Conservation (phyloP, 2,797 vertebrate species). For the Channallabes apus region DNA sequence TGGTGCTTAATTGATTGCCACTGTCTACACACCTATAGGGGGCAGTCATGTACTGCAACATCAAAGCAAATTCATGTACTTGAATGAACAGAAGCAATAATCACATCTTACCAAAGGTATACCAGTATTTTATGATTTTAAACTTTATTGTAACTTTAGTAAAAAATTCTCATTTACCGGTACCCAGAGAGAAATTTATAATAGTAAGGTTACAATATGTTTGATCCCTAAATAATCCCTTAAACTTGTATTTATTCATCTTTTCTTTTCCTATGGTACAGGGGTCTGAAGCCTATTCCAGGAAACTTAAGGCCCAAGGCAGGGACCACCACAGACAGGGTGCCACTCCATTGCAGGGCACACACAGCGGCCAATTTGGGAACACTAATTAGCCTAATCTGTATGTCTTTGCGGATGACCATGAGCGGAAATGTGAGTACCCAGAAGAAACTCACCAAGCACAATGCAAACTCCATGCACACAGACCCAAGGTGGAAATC, state of each 20-base stretch:
- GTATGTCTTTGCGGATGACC: too few relatives aligned
- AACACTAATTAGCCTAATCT: too few relatives aligned
- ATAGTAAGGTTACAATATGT: not conserved
- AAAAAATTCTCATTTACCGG: not conserved
- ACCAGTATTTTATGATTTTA: not conserved
- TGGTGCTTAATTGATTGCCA: not conserved
- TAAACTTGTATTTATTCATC: not conserved
- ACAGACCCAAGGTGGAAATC: too few relatives aligned
- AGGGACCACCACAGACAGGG: too few relatives aligned
- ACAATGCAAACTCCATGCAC: too few relatives aligned
- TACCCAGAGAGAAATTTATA: not conserved
- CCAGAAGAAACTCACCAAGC: too few relatives aligned
- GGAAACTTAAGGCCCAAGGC: too few relatives aligned
- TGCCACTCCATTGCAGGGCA: too few relatives aligned
- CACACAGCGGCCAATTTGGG: too few relatives aligned
- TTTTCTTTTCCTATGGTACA: too few relatives aligned
- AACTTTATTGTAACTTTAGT: not conserved
- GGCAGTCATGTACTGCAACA: constrained; percentile 69
- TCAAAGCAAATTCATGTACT: not conserved
- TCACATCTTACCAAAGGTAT: not conserved
- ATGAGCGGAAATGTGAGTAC: too few relatives aligned
- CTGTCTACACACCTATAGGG: constrained; percentile 64
- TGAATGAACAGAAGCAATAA: not conserved
- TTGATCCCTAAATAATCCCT: not conserved
- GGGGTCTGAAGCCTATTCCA: too few relatives aligned